These are phyloP conservation scores for Romanogobio albipinnatus DNA, from an alignment of 2,113 vertebrate species.

Conservation along the genomic window DNA sequence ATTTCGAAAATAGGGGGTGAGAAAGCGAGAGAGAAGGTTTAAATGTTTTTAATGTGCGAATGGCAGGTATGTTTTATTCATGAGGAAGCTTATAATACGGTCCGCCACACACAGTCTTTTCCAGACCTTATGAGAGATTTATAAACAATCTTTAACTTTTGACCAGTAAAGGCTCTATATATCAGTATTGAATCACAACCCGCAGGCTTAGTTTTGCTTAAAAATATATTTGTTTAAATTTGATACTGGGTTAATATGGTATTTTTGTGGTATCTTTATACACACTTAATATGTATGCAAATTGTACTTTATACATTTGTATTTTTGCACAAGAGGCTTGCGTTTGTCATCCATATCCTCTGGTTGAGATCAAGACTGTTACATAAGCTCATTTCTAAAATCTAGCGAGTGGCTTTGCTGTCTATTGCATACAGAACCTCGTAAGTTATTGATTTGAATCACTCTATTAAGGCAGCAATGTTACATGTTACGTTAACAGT, in stretches of 20 bases:
- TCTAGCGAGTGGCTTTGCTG: background rate
- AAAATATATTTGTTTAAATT: background rate
- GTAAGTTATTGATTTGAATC: background rate
- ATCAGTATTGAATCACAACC: background rate
- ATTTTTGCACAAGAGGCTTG: background rate
- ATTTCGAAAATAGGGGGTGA: conserved; percentile 2
- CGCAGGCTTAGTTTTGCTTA: background rate
- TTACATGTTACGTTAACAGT: no score
- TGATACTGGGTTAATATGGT: background rate
- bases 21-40: background rate
- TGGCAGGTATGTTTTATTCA: conserved; percentile 50
- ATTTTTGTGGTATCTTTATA: no score
- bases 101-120: background rate
- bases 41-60: conserved; percentile 35
- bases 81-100: conserved; percentile 23
- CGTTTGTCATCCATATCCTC: background rate
- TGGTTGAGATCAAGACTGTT: background rate
- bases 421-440: background rate
- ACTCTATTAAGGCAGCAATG: background rate
- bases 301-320: background rate
- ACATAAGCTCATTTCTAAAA: background rate
- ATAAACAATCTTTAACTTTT: conserved; percentile 34
- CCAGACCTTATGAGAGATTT: background rate
- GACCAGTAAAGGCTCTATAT: background rate
- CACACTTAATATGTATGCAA: no score